Conservation (phyloP, 2,113 vertebrate species). For the Brachyhypopomus occidentalis region DNA sequence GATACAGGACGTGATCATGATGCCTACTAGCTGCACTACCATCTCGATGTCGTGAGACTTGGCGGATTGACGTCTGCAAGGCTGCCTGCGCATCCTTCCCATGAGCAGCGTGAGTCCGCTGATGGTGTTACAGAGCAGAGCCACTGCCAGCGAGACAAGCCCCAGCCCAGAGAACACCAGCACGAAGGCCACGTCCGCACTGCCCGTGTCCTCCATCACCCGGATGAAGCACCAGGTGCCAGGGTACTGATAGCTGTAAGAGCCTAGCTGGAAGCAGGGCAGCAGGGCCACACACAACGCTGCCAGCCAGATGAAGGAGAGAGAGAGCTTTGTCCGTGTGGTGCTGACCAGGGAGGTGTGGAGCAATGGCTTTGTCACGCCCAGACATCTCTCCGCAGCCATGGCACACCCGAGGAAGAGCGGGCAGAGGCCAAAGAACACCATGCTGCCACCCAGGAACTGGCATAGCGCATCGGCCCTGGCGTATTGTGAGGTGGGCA, state of each 20-base stretch:
- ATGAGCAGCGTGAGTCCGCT: slow-evolving; percentile 81
- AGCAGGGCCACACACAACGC: slow-evolving; percentile 81
- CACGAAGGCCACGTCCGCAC: slow-evolving; percentile 76
- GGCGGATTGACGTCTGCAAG: slow-evolving; percentile 67
- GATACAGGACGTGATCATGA: slow-evolving; percentile 87
- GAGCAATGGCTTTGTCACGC: slow-evolving; percentile 82
- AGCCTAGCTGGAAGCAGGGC: slow-evolving; percentile 78
- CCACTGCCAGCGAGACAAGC: slow-evolving; percentile 74
- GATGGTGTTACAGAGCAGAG: slow-evolving; percentile 84
- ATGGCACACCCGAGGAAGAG: slow-evolving; percentile 87
- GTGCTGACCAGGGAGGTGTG: slow-evolving; percentile 80
- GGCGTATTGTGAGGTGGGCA: slow-evolving; percentile 48
- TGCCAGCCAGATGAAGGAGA: slow-evolving; percentile 71
- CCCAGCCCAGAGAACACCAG: slow-evolving; percentile 82
- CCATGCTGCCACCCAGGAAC: slow-evolving; percentile 87
- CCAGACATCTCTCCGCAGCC: slow-evolving; percentile 87
- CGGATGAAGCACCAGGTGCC: slow-evolving; percentile 88
- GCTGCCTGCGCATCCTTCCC: slow-evolving; percentile 76
- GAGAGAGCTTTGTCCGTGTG: slow-evolving; percentile 74
- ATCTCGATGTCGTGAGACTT: slow-evolving; percentile 88
- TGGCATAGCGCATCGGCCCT: slow-evolving; percentile 76
- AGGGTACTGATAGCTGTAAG: slow-evolving; percentile 80
- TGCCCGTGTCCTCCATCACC: slow-evolving; percentile 65
- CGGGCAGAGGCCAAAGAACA: slow-evolving; percentile 88
- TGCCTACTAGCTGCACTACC: slow-evolving; percentile 87